Percentiles rank a stretch among this genome's conserved stretches.
Conservation (phyloP, 2,113 vertebrate genomes). For the Malurus cyaneus region DNA sequence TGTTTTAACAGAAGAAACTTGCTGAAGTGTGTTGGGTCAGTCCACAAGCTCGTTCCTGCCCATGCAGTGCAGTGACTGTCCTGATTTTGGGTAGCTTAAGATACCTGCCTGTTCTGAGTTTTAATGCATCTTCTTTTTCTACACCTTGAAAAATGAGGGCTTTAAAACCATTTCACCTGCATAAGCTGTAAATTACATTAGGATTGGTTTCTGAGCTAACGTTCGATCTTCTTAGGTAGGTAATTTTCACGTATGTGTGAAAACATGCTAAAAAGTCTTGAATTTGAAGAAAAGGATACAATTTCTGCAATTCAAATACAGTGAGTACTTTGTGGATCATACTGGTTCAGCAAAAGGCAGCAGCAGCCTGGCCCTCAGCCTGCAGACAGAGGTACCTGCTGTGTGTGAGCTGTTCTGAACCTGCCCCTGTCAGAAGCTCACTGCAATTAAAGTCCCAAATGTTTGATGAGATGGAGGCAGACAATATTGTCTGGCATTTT, state of each 20-base stretch:
- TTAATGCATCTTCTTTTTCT: not conserved
- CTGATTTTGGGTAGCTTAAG: not conserved
- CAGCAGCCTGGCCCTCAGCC: not conserved
- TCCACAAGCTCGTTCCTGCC: accelerated
- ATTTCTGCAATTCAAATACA: not conserved
- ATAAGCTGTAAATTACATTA: not conserved
- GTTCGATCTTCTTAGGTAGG: not conserved
- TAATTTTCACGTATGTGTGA: not conserved
- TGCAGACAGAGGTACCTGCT: not conserved
- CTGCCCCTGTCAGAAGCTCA: not conserved
- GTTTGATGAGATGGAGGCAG: not conserved
- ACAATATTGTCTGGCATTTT: not conserved
- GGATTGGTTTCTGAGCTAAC: not conserved
- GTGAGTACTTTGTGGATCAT: not conserved
- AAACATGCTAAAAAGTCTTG: not conserved
- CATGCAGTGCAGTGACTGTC: not conserved
- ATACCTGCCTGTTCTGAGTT: not conserved
- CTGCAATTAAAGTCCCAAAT: not conserved
- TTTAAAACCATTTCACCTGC: not conserved
- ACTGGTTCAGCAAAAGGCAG: not conserved
- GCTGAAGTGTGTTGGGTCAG: not conserved
- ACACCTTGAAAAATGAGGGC: not conserved
- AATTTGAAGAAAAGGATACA: not conserved
- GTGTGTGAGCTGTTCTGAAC: not conserved
- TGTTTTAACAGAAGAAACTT: not conserved